Conservation (phyloP, 2,888 invertebrate genomes). For the Podabrus alpinus region DNA sequence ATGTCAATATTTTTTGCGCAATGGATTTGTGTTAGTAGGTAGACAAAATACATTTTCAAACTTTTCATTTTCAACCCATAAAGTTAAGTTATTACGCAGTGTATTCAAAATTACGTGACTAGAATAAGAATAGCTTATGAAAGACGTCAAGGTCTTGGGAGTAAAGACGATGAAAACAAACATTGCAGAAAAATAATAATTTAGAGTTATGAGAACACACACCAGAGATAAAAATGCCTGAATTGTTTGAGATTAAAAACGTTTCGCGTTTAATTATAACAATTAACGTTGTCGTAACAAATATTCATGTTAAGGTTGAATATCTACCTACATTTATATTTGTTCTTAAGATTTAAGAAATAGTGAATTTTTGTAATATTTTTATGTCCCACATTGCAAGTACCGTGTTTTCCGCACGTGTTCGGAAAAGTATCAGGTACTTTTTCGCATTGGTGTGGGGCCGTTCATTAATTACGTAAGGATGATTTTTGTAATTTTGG, state of each 20-base stretch:
- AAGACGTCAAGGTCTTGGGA: neutral
- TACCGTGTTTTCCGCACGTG: too few species aligned
- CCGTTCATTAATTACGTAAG: too few species aligned
- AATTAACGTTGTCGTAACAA: neutral
- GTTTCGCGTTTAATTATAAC: neutral
- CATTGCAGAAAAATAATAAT: neutral
- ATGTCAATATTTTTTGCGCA: neutral
- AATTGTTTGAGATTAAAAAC: neutral
- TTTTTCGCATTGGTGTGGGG: too few species aligned
- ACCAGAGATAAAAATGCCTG: neutral
- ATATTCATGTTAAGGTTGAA: neutral
- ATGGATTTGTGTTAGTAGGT: neutral
- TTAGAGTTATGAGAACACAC: neutral
- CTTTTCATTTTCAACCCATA: neutral
- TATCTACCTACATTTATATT: neutral
- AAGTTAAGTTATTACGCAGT: neutral
- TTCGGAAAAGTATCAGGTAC: too few species aligned
- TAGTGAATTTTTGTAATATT: neutral
- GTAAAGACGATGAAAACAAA: neutral
- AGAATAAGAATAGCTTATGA: neutral
- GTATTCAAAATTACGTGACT: neutral
- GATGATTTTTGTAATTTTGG: too few species aligned
- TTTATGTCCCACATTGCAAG: neutral
- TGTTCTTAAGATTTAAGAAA: neutral
- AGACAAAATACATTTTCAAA: neutral